phyloP scores from a whole-genome alignment of 1,140 invertebrate genomes.

The Rhopalosiphum maidis region DNA sequence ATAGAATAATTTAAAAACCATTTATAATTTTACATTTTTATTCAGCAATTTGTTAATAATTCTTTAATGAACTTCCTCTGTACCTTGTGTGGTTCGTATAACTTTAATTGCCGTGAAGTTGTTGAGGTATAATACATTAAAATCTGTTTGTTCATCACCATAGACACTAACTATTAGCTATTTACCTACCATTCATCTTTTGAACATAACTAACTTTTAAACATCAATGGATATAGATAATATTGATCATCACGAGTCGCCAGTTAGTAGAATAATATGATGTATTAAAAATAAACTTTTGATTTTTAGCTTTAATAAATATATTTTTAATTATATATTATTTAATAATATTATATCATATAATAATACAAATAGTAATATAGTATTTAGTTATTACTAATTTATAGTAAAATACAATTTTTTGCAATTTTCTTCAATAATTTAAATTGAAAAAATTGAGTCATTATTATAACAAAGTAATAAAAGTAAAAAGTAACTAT shows the following conservation, averaged over 20 bases:
- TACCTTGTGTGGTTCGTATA: neutral
- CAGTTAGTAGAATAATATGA: too few species aligned
- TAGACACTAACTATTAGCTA: too few species aligned
- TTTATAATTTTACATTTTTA: slow-evolving; percentile 1
- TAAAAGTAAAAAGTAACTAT: neutral
- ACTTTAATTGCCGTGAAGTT: too few species aligned
- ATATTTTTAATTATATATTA: too few species aligned
- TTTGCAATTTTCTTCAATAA: neutral
- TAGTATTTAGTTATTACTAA: too few species aligned
- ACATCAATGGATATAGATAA: neutral
- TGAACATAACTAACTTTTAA: neutral
- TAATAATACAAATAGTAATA: too few species aligned
- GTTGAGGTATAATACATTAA: too few species aligned
- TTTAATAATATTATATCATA: too few species aligned
- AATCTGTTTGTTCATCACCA: too few species aligned
- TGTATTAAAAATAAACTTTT: too few species aligned
- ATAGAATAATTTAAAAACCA: neutral
- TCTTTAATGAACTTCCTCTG: neutral
- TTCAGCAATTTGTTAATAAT: neutral
- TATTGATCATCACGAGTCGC: neutral
- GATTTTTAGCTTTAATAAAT: too few species aligned
- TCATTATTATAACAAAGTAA: neutral
- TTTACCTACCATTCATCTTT: neutral
- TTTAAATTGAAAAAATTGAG: neutral
- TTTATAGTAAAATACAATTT: neutral